Base-by-base conservation (phyloP, 2,113 vertebrate species). In the Capra hircus region DNA sequence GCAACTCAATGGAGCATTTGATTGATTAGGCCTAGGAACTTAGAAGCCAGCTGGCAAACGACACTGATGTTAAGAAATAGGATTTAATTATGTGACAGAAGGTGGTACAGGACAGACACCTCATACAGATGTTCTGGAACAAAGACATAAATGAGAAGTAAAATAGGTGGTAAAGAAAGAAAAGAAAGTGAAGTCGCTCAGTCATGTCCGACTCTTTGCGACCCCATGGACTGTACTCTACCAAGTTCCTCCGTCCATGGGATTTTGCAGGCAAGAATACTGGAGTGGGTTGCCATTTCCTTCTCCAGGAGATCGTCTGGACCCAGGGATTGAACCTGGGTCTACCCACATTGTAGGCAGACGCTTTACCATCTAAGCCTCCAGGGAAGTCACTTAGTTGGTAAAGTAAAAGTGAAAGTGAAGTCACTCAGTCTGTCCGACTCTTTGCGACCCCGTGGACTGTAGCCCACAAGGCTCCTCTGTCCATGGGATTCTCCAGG, bases 111-210 rank as follows among this genome's bases (percentile, higher is more conserved):
- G 43, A 43, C 59, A 95, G 50, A 52, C 43, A 92, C 62, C 60
- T 57, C 48, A 19, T 83, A 30, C 14, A 93, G 87, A 93, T 25
- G n/a, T 77, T 91, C 88, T 92, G n/a, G 21, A 88, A 93, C 55
- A 91, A 52, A 92, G 60, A 93, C 10, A 96, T 57, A 95, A 87
- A 25, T 60, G 13, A 85, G 59, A 88, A 33, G 19, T 89, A 40
- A 48, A 59, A 62, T 28, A 88, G 89, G 45, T 57, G n/a, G 67
- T 71, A 40, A 71, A 40, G 67, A 36, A 71, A 71, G 64, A 36
- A 36, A 71, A 71, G n/a, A 40, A 71, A 40, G 67, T 71, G n/a
- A 71, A 23, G n/a, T 71, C 2, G 0, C 67, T 40, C n/a, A 71
- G n/a, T 40, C 0, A 0, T 36, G 10, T 71, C n/a, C 5, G 1